A percentile compares a stretch with the other conserved stretches of the same genome.
These are phyloP conservation scores for Leistus spinibarbis DNA, from an alignment of 2,888 invertebrate species.

Conservation along the genomic window DNA sequence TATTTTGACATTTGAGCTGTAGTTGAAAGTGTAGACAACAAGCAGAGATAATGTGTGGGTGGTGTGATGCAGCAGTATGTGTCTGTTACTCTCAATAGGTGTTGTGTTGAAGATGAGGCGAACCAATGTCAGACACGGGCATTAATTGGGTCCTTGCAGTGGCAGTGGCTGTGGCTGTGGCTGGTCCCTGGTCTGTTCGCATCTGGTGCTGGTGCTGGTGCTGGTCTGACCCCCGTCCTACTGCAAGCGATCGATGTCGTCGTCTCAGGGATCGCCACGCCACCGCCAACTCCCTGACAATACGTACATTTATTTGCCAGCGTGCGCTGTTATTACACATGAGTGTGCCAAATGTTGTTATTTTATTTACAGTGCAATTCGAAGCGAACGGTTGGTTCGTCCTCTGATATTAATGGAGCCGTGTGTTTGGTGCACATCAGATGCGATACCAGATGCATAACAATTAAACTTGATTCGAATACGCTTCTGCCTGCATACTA, in stretches of 20 bases:
- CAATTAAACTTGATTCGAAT: neutral
- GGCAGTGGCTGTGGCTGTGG: neutral
- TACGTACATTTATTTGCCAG: neutral
- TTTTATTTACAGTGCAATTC: neutral
- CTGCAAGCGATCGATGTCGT: constrained; percentile 12
- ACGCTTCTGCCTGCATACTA: neutral
- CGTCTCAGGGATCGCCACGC: too few species aligned
- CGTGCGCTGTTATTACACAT: neutral
- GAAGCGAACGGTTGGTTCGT: too few species aligned
- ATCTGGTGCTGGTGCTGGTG: neutral
- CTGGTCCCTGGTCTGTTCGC: neutral
- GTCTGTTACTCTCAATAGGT: too few species aligned
- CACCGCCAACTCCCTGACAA: neutral
- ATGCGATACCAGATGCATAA: neutral
- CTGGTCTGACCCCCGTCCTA: neutral
- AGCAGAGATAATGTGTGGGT: too few species aligned
- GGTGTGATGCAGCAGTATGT: neutral
- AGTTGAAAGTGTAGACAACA: too few species aligned
- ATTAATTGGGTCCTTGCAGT: neutral
- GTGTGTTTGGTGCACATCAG: neutral
- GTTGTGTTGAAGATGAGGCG: neutral
- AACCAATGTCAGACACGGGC: neutral
- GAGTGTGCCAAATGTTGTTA: neutral
- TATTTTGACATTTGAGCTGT: too few species aligned
- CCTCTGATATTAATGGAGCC: neutral